phyloP scores from a whole-genome alignment of 2,113 vertebrate species.

The Clarias macrocephalus region DNA sequence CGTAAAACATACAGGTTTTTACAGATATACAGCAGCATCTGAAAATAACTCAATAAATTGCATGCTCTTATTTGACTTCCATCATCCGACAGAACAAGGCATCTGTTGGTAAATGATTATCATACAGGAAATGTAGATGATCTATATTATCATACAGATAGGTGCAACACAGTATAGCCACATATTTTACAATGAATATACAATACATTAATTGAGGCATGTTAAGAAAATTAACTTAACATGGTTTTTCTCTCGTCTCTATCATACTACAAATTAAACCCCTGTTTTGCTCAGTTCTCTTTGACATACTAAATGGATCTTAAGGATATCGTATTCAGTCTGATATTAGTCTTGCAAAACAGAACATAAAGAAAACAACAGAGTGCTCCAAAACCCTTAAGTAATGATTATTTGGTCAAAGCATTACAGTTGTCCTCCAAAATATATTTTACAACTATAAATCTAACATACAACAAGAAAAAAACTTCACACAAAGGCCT shows the following conservation, averaged over 20 bases:
- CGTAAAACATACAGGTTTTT: conserved; percentile 70
- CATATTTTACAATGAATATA: conserved; percentile 68
- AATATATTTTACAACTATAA: conserved; percentile 36
- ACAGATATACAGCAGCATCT: conserved; percentile 76
- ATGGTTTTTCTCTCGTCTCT: conserved; percentile 33
- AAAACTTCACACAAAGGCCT: conserved; percentile 6
- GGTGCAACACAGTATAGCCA: conserved; percentile 70
- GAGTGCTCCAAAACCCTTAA: conserved; percentile 1
- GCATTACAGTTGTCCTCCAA: conserved; percentile 14
- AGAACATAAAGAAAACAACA: background rate
- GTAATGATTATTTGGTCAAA: conserved; percentile 34
- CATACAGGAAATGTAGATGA: conserved; percentile 62
- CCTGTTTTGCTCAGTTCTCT: background rate
- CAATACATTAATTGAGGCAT: conserved; percentile 59
- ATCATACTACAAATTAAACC: conserved; percentile 32
- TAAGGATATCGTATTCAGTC: conserved; percentile 11
- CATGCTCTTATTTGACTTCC: conserved; percentile 53
- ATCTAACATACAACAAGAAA: conserved; percentile 34
- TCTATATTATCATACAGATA: conserved; percentile 43
- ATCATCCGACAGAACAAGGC: conserved; percentile 72
- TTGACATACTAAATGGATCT: background rate
- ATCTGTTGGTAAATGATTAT: conserved; percentile 71
- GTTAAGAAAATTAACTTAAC: conserved; percentile 48
- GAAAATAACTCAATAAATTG: conserved; percentile 59
- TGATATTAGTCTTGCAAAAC: background rate